A percentile compares a stretch with the other conserved stretches of the same genome.
phyloP scores from a whole-genome alignment of 1,140 invertebrate genomes.

The Galleria mellonella region DNA sequence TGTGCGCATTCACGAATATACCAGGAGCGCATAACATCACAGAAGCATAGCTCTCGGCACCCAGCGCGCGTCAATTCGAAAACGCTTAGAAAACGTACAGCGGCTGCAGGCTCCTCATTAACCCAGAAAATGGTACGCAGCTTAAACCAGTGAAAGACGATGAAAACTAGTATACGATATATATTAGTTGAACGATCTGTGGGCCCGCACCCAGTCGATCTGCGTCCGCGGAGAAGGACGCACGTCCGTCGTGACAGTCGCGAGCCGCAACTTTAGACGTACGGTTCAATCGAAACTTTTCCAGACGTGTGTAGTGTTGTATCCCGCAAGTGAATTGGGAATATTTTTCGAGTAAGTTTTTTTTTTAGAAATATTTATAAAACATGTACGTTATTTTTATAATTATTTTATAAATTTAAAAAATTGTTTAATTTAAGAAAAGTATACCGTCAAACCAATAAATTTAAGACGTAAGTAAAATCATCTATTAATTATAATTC shows the following conservation, averaged over 20 bases:
- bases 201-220: constrained; percentile 38
- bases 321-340: constrained; percentile 16
- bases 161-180: constrained; percentile 62
- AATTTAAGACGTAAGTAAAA: too few relatives aligned
- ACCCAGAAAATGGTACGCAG: constrained; percentile 56
- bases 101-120: constrained; percentile 54
- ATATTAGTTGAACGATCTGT: constrained; percentile 43
- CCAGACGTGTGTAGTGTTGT: constrained; percentile 23
- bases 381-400: too few relatives aligned
- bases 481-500: too few relatives aligned
- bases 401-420: too few relatives aligned
- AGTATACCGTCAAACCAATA: too few relatives aligned
- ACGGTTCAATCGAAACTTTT: constrained; percentile 22
- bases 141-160: constrained; percentile 59
- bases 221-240: constrained; percentile 23
- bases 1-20: constrained; percentile 8
- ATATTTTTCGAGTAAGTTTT: constrained; percentile 30
- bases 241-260: constrained; percentile 17
- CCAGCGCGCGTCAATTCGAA: constrained; percentile 36
- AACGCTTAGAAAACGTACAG: constrained; percentile 61
- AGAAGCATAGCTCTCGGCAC: constrained; percentile 13
- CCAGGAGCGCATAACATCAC: constrained; percentile 41
- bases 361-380: too few relatives aligned
- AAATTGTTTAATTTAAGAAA: too few relatives aligned
- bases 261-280: not conserved